Percentiles rank a stretch among this genome's conserved stretches.
These are phyloP conservation scores for Silurus aristotelis DNA, from an alignment of 2,797 vertebrate species.

Conservation along the genomic window DNA sequence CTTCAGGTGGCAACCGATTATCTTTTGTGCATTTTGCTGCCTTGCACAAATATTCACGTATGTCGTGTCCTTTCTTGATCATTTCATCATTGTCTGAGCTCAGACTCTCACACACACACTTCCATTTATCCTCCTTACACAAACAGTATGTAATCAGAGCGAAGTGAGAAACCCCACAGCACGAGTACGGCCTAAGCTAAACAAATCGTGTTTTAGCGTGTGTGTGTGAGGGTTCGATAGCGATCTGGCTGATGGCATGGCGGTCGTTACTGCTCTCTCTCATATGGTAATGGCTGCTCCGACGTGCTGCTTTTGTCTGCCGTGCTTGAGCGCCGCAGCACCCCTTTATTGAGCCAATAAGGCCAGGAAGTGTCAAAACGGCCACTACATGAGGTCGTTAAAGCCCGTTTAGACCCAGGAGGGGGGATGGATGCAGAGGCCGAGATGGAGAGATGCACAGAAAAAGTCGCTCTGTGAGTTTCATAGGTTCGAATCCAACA, in stretches of 20 bases:
- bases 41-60: background rate
- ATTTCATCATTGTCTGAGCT: background rate
- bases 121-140: background rate
- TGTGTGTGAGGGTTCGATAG: slow-evolving; percentile 42
- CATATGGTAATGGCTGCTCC: slow-evolving; percentile 78
- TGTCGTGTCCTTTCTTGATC: background rate
- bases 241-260: slow-evolving; percentile 41
- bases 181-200: slow-evolving; percentile 21
- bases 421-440: slow-evolving; percentile 50
- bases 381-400: slow-evolving; percentile 83
- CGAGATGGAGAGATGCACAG: background rate
- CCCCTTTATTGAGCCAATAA: slow-evolving; percentile 85
- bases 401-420: slow-evolving; percentile 72
- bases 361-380: slow-evolving; percentile 89
- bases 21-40: background rate
- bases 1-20: background rate
- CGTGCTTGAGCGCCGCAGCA: slow-evolving; percentile 81
- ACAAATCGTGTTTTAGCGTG: slow-evolving; percentile 41
- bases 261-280: slow-evolving; percentile 72
- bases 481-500: background rate
- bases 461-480: background rate
- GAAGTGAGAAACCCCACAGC: slow-evolving; percentile 48
- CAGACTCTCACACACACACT: background rate
- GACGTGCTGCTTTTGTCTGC: slow-evolving; percentile 62
- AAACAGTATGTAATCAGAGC: slow-evolving; percentile 26